Percentiles rank a stretch among this genome's conserved stretches.
phyloP scores from a whole-genome alignment of 2,113 vertebrate species.

The Pandion haliaetus region DNA sequence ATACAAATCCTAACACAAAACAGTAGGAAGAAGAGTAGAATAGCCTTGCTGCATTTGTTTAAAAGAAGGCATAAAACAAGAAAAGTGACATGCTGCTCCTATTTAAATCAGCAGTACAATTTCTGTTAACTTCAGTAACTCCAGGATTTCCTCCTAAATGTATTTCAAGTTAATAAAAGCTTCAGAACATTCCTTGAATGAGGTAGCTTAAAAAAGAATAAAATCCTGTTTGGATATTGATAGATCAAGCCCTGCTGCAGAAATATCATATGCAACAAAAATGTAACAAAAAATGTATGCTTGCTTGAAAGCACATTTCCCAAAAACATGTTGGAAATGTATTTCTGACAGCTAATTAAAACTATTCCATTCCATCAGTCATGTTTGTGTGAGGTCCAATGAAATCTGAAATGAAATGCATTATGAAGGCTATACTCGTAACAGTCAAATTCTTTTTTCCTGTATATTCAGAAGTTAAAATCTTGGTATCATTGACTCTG shows the following conservation, averaged over 20 bases:
- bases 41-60: background rate
- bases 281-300: background rate
- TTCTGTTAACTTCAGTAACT: background rate
- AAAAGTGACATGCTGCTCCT: background rate
- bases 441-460: background rate
- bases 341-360: conserved; percentile 62
- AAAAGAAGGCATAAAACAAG: background rate
- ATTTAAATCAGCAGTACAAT: background rate
- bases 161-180: background rate
- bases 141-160: background rate
- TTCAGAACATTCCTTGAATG: background rate
- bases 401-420: conserved; percentile 17
- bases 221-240: background rate
- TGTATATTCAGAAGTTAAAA: background rate
- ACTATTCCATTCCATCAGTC: conserved; percentile 3
- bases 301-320: background rate
- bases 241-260: background rate
- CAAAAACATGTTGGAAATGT: background rate
- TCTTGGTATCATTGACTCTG: background rate
- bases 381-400: background rate
- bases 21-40: background rate
- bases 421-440: background rate
- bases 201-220: background rate
- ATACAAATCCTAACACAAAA: background rate
- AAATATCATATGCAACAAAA: background rate